Evolutionary conservation across 1,140 invertebrate species (phyloP).

Genomic region (Drosophila kurseongensis): DNA sequence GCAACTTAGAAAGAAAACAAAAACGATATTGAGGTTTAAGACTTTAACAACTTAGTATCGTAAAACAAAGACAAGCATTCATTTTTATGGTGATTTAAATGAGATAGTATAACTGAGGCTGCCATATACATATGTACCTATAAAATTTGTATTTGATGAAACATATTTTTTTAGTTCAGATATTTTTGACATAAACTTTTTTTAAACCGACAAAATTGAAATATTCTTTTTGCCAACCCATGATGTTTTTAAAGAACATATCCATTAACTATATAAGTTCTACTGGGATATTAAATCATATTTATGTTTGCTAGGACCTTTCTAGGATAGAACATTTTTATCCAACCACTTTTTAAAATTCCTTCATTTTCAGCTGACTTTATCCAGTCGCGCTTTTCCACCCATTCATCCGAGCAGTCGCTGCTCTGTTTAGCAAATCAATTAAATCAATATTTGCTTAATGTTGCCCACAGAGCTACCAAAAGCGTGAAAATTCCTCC

Average conservation of each 20-base stretch:
- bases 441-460: constrained; percentile 75
- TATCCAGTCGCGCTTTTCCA: not conserved
- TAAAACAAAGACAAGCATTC: too few species aligned
- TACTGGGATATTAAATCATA: too few species aligned
- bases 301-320: not conserved
- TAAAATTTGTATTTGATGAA: too few species aligned
- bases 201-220: too few species aligned
- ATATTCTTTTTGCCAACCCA: too few species aligned
- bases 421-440: constrained; percentile 69
- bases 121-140: too few species aligned
- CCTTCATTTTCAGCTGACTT: not conserved
- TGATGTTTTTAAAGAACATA: too few species aligned
- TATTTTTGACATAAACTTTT: too few species aligned
- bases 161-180: too few species aligned
- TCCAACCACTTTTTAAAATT: not conserved
- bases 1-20: not conserved
- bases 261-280: too few species aligned
- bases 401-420: not conserved
- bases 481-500: constrained; percentile 67
- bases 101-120: too few species aligned
- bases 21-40: not conserved
- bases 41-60: not conserved
- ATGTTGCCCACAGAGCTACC: constrained; percentile 56
- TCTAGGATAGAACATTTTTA: not conserved
- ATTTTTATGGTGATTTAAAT: too few species aligned